Conservation (phyloP, 2,113 vertebrate genomes). For the Alethe castanea region DNA sequence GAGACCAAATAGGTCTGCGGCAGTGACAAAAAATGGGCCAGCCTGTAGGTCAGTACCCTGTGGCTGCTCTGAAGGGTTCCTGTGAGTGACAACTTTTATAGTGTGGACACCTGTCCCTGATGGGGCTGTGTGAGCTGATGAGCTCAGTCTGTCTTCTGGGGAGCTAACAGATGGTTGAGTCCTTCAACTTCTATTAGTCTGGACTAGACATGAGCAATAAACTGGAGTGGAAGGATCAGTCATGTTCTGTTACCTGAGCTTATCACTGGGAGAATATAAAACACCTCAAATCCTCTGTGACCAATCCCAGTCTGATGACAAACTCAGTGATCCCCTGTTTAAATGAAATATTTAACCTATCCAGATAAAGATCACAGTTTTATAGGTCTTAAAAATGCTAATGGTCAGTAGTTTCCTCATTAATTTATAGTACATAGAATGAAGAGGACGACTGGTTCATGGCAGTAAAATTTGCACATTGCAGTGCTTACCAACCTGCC, state of each 20-base stretch:
- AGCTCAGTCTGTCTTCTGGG: not conserved
- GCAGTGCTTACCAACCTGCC: not conserved
- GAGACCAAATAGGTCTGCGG: not conserved
- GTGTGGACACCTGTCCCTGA: not conserved
- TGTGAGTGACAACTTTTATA: not conserved
- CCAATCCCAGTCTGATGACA: not conserved
- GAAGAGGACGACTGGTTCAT: not conserved
- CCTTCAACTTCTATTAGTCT: not conserved
- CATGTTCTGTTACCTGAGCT: not conserved
- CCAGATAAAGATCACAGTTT: not conserved
- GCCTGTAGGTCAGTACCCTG: not conserved
- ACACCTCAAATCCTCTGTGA: not conserved
- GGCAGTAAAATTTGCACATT: not conserved
- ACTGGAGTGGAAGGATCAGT: not conserved
- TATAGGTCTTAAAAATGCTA: not conserved
- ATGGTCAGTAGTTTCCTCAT: not conserved
- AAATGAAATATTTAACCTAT: not conserved
- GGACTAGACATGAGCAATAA: not conserved
- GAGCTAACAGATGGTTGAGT: not conserved
- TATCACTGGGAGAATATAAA: not conserved
- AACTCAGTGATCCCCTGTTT: not conserved
- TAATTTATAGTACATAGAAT: not conserved
- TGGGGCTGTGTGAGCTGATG: not conserved
- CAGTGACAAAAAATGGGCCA: not conserved
- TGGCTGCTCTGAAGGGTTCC: not conserved